Evolutionary conservation across 2,113 vertebrate genomes (phyloP).

Genomic region (Istiophorus platypterus): DNA sequence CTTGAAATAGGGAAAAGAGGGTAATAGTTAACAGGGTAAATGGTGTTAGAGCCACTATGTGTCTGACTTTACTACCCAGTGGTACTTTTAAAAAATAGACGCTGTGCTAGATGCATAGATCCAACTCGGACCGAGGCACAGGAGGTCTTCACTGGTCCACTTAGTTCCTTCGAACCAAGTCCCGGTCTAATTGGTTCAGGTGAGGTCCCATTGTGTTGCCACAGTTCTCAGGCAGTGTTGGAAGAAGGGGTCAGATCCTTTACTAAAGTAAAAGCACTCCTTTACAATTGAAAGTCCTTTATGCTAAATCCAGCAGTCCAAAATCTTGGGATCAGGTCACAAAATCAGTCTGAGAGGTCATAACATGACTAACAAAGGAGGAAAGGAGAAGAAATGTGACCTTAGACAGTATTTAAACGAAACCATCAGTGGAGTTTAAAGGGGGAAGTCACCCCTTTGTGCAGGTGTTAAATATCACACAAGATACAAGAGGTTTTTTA

Average conservation of each 20-base stretch:
- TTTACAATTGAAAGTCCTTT: not conserved
- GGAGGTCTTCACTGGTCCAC: not conserved
- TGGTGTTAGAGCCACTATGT: constrained; percentile 51
- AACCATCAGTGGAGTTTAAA: too few species aligned
- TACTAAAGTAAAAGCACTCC: not conserved
- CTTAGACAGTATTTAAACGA: not conserved
- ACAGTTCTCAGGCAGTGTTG: not conserved
- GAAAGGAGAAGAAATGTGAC: not conserved
- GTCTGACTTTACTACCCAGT: not conserved
- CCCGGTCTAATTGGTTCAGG: not conserved
- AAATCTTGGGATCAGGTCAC: not conserved
- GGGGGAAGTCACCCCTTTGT: too few species aligned
- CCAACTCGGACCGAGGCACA: not conserved
- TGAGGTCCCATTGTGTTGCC: not conserved
- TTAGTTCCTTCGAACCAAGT: not conserved
- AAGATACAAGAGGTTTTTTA: too few species aligned
- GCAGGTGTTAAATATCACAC: too few species aligned
- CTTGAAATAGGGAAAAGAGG: constrained; percentile 66
- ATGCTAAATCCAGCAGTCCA: not conserved
- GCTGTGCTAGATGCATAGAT: not conserved
- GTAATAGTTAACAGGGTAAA: constrained; percentile 63
- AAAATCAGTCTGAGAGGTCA: too few species aligned
- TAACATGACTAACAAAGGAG: too few species aligned
- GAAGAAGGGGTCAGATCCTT: not conserved
- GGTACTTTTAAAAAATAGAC: not conserved